A percentile compares a stretch with the other conserved stretches of the same genome.
Conservation (phyloP, 2,113 vertebrate genomes). For the Chloroceryle aenea region DNA sequence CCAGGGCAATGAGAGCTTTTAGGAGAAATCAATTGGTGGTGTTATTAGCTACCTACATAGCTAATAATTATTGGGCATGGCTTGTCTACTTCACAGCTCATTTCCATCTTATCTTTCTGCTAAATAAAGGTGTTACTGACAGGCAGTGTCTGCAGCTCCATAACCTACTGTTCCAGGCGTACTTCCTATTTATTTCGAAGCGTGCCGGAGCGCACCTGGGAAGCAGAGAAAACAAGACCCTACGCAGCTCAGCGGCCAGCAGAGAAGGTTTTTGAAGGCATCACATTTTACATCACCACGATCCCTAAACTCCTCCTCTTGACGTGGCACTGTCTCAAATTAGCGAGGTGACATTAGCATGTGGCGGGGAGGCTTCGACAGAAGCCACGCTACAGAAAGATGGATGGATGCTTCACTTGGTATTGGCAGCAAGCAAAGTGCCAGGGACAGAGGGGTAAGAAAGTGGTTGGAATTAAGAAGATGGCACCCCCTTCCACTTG, state of each 20-base stretch:
- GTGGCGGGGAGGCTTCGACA: background rate
- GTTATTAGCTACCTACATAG: background rate
- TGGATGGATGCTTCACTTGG: background rate
- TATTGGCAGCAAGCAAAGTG: background rate
- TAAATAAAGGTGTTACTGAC: conserved; percentile 6
- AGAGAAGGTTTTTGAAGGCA: background rate
- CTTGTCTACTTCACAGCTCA: conserved; percentile 28
- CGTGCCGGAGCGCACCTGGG: background rate
- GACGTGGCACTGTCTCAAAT: background rate
- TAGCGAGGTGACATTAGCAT: background rate
- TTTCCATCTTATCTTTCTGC: conserved; percentile 13
- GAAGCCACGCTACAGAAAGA: background rate
- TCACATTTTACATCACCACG: background rate
- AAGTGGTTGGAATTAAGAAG: background rate
- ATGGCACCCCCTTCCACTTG: background rate
- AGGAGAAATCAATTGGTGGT: background rate
- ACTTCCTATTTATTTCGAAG: background rate
- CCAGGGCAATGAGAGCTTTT: background rate
- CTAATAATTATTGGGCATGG: background rate
- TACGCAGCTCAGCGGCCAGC: background rate
- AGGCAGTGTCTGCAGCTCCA: background rate
- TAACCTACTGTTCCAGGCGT: background rate
- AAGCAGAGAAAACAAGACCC: background rate
- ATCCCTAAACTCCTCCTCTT: background rate
- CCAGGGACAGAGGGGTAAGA: background rate